phyloP scores from a whole-genome alignment of 2,797 vertebrate species.

The Argya squamiceps region DNA sequence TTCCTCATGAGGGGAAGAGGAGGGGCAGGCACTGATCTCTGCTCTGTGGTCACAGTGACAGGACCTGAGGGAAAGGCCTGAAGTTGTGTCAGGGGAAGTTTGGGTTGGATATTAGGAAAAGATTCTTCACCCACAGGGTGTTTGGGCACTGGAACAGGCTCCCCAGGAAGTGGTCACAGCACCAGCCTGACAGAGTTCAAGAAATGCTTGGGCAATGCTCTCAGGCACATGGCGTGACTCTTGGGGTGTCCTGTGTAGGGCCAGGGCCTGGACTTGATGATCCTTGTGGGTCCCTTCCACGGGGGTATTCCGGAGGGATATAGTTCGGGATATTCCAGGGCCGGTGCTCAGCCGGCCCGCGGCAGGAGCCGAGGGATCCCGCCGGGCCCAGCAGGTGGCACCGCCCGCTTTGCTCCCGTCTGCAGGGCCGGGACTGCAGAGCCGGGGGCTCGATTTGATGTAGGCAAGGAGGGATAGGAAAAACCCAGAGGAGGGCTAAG shows the following conservation, averaged over 20 bases:
- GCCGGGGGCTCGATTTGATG: accelerated
- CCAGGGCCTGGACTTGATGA: background rate
- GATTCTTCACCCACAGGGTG: background rate
- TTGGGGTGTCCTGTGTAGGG: background rate
- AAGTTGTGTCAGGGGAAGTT: accelerated
- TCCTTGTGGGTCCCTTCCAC: too few relatives aligned
- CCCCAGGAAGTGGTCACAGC: background rate
- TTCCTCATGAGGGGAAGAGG: accelerated
- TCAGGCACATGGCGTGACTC: accelerated
- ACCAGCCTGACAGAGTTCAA: background rate
- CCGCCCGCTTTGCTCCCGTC: background rate
- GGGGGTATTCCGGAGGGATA: too few relatives aligned
- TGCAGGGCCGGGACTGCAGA: background rate
- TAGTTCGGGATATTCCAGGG: accelerated
- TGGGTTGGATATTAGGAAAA: accelerated
- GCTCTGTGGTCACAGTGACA: accelerated
- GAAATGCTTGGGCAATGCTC: accelerated
- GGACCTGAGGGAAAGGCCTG: accelerated
- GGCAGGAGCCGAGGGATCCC: background rate
- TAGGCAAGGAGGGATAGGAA: background rate
- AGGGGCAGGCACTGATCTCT: background rate
- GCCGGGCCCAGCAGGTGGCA: background rate
- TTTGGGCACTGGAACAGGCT: accelerated
- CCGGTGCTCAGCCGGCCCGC: accelerated
- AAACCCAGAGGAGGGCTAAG: background rate